These are phyloP conservation scores for Rhaphigaster nebulosa DNA, from an alignment of 2,888 invertebrate species.

Conservation along the genomic window DNA sequence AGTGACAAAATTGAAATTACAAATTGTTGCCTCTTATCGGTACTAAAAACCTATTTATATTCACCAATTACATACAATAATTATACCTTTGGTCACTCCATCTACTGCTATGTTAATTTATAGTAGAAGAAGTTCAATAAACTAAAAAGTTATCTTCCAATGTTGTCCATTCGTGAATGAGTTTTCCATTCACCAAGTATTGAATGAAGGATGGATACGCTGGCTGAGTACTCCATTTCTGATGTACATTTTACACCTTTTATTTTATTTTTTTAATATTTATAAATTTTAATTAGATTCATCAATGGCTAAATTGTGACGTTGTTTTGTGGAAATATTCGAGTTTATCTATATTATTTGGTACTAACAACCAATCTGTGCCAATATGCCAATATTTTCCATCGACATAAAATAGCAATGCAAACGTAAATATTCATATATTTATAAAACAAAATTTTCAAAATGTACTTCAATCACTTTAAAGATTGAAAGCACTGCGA, in stretches of 20 bases:
- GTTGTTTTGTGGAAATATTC: neutral
- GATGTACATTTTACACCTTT: neutral
- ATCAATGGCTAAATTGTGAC: neutral
- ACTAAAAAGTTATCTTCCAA: neutral
- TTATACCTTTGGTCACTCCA: neutral
- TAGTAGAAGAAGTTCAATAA: constrained; percentile 1
- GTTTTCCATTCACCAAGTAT: neutral
- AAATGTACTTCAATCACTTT: no score
- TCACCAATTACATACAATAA: neutral
- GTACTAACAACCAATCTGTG: no score
- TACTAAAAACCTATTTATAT: neutral
- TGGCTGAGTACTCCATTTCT: neutral
- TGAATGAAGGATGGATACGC: neutral
- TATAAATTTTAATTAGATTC: neutral
- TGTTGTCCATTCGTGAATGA: neutral
- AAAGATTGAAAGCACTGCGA: no score
- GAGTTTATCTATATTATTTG: no score
- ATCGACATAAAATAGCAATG: no score
- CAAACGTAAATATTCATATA: no score
- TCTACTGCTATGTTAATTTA: neutral
- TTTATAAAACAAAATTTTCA: no score
- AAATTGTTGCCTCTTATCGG: neutral
- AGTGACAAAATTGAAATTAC: constrained; percentile 1
- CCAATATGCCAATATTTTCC: no score
- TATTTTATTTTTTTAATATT: neutral